Evolutionary conservation across 1,140 invertebrate genomes (phyloP), one percentile per base, ranked within the genome.

Genomic region (Dufourea novaeangliae): DNA sequence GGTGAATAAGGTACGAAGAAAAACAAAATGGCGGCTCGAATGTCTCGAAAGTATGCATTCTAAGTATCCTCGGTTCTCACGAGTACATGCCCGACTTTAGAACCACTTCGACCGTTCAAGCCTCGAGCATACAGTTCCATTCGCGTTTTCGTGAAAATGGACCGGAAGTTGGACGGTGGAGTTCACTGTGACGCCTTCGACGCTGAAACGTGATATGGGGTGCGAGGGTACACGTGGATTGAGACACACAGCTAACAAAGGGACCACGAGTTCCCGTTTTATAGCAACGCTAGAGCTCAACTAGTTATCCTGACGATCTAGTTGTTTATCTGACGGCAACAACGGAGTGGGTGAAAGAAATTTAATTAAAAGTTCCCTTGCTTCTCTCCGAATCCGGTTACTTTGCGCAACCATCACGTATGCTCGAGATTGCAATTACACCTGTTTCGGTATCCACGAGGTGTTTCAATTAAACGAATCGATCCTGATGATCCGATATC

Each of bases 361-460:
- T 17, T 50, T 56, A 54, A 73, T 50, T 73, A 39, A 73, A 73
- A 73, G 14, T 46, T 34, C 7, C 27, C 14, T 17, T 1, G 1
- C 7, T 57, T 41, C 37, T 44, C 7, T 7, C 1, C 32, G 41
- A 20, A 69, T 32, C 32, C 52, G 22, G 46, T 50, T n/a, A 4
- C 20, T 14, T n/a, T 27, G 37, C 12, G 27, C 68, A 34, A 57
- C 27, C 27, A 10, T 70, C 59, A 17, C 68, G 54, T 10, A 14
- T 14, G 2, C 46, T 22, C 29, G 29, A n/a, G 54, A 70, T 70
- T 39, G 11, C 52, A 59, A 59, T 59, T 70, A 59, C 39, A 44
- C 37, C 68, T 57, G 68, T 41, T 67, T 12, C 37, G 37, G 59
- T 70, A 70, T n/a, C 32, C 68, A 34, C 64, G 64, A 11, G 12